Evolutionary conservation across 2,797 vertebrate species (phyloP), one percentile per base, ranked within the genome.

Genomic region (Loriculus beryllinus): DNA sequence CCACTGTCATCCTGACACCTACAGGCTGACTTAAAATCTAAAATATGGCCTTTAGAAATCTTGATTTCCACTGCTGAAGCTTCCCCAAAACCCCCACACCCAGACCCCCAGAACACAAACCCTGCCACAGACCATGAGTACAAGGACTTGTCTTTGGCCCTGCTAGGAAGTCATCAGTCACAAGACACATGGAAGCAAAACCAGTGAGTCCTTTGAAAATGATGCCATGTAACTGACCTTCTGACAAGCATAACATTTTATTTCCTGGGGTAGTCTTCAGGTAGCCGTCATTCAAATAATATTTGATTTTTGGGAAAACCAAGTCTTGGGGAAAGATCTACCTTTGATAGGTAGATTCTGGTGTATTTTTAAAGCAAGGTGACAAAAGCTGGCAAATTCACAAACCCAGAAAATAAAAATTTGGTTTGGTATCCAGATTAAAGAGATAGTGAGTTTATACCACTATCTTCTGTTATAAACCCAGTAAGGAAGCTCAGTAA

Each of bases 1-100:
- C 12, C 0, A 0, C 33, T 33, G 29, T 22, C 4, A 1, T 3
- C 4, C 1, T 40, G 40, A 69, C 39, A 59, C 71, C 35, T 63
- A 64, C 0, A 56, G 25, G 5, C 35, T 71, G 52, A 49, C 57
- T 59, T 40, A 56, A 77, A 82, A 33, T 9, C 45, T 20, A 3
- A 88, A 86, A 62, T 7, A 28, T 0, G 3, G 48, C 48, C 8
- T 65, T 43, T 22, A 62, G 39, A 47, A 72, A 19, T 49, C 54
- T n/a, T 54, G 17, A 75, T 6, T 83, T 86, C 25, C 23, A 37
- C 14, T 51, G 42, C 43, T 81, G 75, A 18, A 49, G 42, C 48
- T 64, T 54, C 67, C 21, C 33, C 20, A 35, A 84, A 76, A 91
- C n/a, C 39, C 12, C 47, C 25, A 33, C 37, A 40, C 6, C 14